Conservation (phyloP, 1,140 invertebrate genomes). For the Lutraria rhynchaena region DNA sequence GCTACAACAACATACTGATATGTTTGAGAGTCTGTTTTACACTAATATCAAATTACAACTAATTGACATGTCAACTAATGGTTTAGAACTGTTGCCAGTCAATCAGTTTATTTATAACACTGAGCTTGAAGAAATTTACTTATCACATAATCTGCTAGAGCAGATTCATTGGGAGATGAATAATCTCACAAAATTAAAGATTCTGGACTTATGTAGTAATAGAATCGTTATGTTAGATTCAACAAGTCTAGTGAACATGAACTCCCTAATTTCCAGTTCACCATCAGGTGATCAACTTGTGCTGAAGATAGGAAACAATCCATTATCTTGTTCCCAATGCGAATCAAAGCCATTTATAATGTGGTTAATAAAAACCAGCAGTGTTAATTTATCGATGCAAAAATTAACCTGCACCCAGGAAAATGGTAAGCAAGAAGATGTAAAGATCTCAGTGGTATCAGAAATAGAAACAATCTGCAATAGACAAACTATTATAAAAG, state of each 20-base stretch:
- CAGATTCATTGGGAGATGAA: background rate
- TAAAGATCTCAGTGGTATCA: background rate
- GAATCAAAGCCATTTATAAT: background rate
- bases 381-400: background rate
- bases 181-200: background rate
- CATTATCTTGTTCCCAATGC: background rate
- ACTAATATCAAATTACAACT: background rate
- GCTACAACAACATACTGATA: background rate
- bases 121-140: background rate
- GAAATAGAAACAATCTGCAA: background rate
- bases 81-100: background rate
- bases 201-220: slow-evolving; percentile 2
- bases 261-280: background rate
- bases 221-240: background rate
- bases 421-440: background rate
- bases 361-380: background rate
- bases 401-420: background rate
- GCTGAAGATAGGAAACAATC: background rate
- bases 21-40: background rate
- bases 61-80: background rate
- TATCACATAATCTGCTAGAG: background rate
- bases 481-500: background rate
- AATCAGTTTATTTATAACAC: background rate
- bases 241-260: background rate
- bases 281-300: background rate